Evolutionary conservation across 2,113 vertebrate genomes (phyloP).

Genomic region (Antigone vipio): DNA sequence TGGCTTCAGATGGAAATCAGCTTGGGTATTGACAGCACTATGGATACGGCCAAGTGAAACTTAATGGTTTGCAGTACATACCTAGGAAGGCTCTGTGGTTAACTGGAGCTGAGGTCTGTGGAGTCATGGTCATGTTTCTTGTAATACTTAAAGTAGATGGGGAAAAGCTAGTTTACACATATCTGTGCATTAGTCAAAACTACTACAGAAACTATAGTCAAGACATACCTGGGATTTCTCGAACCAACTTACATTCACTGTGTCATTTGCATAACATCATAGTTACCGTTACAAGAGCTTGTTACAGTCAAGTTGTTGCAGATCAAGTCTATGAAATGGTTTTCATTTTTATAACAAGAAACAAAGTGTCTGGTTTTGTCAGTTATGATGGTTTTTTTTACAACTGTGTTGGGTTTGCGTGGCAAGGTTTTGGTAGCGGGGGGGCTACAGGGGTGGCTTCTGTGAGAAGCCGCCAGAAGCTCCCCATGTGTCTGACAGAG

Average conservation of each 20-base stretch:
- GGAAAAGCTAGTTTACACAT: background rate
- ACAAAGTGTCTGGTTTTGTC: background rate
- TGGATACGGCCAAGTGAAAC: background rate
- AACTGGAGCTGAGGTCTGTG: background rate
- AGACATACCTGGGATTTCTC: background rate
- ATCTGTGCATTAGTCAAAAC: background rate
- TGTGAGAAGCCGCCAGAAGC: too few relatives aligned
- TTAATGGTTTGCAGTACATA: background rate
- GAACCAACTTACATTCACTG: background rate
- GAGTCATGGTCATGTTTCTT: background rate
- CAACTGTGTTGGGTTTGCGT: too few relatives aligned
- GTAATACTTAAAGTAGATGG: slow-evolving; percentile 36
- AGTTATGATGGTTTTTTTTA: background rate
- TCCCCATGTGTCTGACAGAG: too few relatives aligned
- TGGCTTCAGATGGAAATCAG: background rate
- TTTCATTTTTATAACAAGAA: background rate
- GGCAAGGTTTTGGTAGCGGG: too few relatives aligned
- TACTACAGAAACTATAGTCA: background rate
- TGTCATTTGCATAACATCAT: background rate
- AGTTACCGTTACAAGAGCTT: background rate
- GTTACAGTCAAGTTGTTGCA: background rate
- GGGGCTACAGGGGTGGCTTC: too few relatives aligned
- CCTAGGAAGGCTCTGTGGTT: slow-evolving; percentile 11
- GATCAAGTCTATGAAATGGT: background rate
- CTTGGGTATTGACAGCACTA: background rate